Evolutionary conservation across 2,797 vertebrate species (phyloP), one percentile per base, ranked within the genome.

Genomic region (Rhodeus uyekii): DNA sequence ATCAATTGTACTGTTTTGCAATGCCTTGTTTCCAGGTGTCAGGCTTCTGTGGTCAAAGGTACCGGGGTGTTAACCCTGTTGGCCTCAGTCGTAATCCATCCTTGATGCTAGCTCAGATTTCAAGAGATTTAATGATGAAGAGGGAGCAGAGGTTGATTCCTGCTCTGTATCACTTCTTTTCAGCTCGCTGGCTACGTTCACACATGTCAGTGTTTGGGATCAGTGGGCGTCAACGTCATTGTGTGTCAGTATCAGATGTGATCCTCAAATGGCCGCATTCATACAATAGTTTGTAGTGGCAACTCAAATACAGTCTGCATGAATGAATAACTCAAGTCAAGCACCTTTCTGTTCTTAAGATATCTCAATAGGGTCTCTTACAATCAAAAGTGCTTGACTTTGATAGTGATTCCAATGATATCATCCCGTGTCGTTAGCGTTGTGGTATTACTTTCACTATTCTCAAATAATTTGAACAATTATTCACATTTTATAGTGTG

Each of bases 121-220:
- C n/a, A 18, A 58, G 48, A 74, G n/a, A 27, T 74, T 74, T 55
- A 27, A 53, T 27, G 48, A 24, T 39, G 50, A 19, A 74, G 50
- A 58, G 14, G 72, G 16, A 18, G 34, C 32, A 73, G 48, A 73
- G 19, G 69, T 53, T 72, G 69, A 72, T 50, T n/a, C 29, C 68
- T 22, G 27, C 46, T 72, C 46, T 55, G 32, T 55, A 74, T 16
- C 22, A 10, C 48, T 38, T 55, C 22, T 38, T 36, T 73, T 64
- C 29, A 64, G 32, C 58, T 60, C 58, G 16, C 27, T 29, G 2
- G 13, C 32, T 22, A 10, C 12, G 38, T 74, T 74, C 50, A 18
- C 22, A 74, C 22, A 74, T n/a, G 48, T 74, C 48, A 24, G 48
- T 38, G 71, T 74, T 50, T 72, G 46, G 69, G 12, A 72, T 38